These are phyloP conservation scores for Whitmania pigra DNA, from an alignment of 1,140 invertebrate genomes.

Conservation along the genomic window DNA sequence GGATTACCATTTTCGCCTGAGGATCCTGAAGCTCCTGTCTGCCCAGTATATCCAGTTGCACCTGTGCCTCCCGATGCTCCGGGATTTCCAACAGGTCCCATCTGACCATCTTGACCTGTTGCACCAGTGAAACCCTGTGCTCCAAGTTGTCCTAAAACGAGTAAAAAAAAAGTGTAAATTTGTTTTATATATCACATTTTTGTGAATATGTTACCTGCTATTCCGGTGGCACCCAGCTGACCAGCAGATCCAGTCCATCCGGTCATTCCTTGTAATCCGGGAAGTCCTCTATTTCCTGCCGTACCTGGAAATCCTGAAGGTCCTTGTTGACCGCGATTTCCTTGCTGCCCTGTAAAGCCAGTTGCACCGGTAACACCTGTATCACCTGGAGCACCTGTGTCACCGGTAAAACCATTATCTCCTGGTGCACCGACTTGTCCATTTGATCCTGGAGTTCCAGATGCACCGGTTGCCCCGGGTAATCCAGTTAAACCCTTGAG, in stretches of 20 bases:
- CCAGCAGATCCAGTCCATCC: background rate
- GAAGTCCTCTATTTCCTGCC: background rate
- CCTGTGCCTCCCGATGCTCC: slow-evolving; percentile 6
- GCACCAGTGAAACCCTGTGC: slow-evolving; percentile 7
- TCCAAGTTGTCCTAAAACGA: background rate
- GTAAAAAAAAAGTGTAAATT: no score
- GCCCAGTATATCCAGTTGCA: slow-evolving; percentile 13
- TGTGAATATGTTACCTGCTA: background rate
- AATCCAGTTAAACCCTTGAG: slow-evolving; percentile 9
- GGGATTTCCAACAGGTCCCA: slow-evolving; percentile 5
- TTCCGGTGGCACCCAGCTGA: slow-evolving; percentile 1
- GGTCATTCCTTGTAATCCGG: background rate
- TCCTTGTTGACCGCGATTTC: slow-evolving; percentile 10
- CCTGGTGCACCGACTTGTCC: slow-evolving; percentile 6
- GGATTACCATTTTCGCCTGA: background rate
- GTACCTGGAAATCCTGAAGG: slow-evolving; percentile 11
- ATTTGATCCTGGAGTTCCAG: slow-evolving; percentile 5
- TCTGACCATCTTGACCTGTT: slow-evolving; percentile 2
- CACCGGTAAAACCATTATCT: slow-evolving; percentile 3
- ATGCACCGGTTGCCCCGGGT: slow-evolving; percentile 13
- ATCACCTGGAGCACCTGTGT: slow-evolving; percentile 5
- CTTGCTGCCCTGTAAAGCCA: slow-evolving; percentile 13
- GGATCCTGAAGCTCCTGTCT: background rate
- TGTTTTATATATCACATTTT: no score
- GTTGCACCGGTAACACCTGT: slow-evolving; percentile 15